Evolutionary conservation across 2,888 invertebrate genomes (phyloP).

Genomic region (Drosophila quinaria): DNA sequence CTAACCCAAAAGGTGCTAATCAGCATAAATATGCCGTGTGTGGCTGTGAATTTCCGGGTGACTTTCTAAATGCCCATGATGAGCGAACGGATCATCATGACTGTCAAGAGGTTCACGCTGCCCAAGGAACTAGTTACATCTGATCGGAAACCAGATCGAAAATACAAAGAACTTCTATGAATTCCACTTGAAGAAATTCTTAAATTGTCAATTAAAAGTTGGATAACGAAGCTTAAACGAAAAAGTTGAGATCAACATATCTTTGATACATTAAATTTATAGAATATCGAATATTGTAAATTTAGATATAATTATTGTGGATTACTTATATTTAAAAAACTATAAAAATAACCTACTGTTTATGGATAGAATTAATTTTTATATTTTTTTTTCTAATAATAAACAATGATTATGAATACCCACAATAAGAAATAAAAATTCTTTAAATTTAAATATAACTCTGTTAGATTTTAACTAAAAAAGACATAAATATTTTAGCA

Average conservation of each 20-base stretch:
- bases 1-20: slow-evolving; percentile 72
- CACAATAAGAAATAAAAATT: not conserved
- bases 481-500: not conserved
- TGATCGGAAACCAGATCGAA: not conserved
- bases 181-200: not conserved
- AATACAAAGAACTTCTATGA: not conserved
- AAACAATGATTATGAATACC: too few species aligned
- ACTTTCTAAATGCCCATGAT: slow-evolving; percentile 70
- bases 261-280: not conserved
- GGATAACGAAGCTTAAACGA: not conserved
- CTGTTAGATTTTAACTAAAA: too few species aligned
- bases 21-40: slow-evolving; percentile 71
- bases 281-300: not conserved
- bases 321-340: not conserved
- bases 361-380: too few species aligned
- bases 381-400: too few species aligned
- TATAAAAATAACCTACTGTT: not conserved
- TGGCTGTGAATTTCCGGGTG: slow-evolving; percentile 70
- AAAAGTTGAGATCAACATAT: not conserved
- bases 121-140: slow-evolving; percentile 16
- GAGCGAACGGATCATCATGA: slow-evolving; percentile 30
- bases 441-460: too few species aligned
- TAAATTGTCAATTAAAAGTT: not conserved
- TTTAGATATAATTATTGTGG: not conserved
- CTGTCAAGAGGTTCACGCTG: slow-evolving; percentile 16